Percentiles rank a stretch among this genome's conserved stretches.
Evolutionary conservation across 2,113 vertebrate genomes (phyloP).

Genomic region (Petrocephalus microphthalmus): DNA sequence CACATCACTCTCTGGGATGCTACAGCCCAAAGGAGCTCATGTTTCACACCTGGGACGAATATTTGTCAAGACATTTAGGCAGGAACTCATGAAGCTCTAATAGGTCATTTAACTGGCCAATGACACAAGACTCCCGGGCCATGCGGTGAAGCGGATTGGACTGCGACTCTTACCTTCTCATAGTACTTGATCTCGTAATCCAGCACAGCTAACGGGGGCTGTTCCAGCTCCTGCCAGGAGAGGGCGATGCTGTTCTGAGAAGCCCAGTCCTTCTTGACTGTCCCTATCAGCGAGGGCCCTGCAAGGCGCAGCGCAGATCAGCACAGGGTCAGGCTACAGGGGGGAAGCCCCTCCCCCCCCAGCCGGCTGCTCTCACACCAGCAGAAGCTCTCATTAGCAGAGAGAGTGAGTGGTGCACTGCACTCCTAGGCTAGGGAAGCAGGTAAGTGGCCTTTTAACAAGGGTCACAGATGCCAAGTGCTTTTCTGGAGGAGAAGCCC

Average conservation of each 20-base stretch:
- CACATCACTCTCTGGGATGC: not conserved
- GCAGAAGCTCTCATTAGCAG: conserved; percentile 4
- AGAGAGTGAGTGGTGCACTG: too few relatives aligned
- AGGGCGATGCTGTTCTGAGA: conserved; percentile 92
- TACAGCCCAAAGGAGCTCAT: not conserved
- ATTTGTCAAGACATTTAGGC: not conserved
- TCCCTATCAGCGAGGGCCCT: conserved; percentile 88
- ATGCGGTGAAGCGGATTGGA: not conserved
- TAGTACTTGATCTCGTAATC: conserved; percentile 99
- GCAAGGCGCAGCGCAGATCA: conserved; percentile 14
- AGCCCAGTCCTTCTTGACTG: conserved; percentile 90
- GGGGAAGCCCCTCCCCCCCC: not conserved
- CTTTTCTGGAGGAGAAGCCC: not conserved
- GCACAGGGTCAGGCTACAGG: not conserved
- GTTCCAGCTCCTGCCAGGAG: conserved; percentile 91
- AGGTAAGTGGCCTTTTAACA: conserved; percentile 6
- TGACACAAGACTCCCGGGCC: not conserved
- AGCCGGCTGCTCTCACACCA: not conserved
- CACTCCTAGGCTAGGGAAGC: not conserved
- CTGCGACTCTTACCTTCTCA: conserved; percentile 73
- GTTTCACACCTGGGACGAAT: not conserved
- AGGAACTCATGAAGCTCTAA: not conserved
- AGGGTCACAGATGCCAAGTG: not conserved
- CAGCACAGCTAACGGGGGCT: conserved; percentile 76
- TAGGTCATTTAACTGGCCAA: not conserved